Evolutionary conservation across 2,113 vertebrate genomes (phyloP), one percentile per base, ranked within the genome.

Genomic region (Seriola rivoliana): DNA sequence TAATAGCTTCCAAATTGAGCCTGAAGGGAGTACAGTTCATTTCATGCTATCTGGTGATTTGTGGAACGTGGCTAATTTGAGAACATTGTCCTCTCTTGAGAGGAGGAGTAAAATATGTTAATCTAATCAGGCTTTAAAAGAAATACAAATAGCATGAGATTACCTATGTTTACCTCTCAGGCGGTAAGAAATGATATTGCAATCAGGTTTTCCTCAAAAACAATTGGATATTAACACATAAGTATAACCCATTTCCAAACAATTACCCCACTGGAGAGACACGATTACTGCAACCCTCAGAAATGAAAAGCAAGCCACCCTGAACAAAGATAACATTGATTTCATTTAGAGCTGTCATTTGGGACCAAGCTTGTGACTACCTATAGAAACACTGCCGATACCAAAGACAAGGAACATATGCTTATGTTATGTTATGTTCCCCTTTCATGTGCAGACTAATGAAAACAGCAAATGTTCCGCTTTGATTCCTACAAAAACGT

Each of bases 401-500:
- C 74, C 32, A 46, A 58, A 82, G 13, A 80, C 57, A 40, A 67
- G 29, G 13, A 64, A 77, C 73, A 66, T 46, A 13, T 62, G 66
- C 36, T 74, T 23, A 50, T 5, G 42, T 77, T 75, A 52, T 48
- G 52, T 77, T 75, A 52, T 50, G 57, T 77, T 85, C 32, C 16
- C 65, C 23, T 76, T 85, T 87, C 55, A 88, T 78, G 64, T 83
- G 59, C 40, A 82, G 48, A 67, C 78, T 79, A 79, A 88, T 88
- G 64, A 82, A 86, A 88, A 85, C 75, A 58, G 29, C 11, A 57
- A 59, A 55, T 66, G 65, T 4, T 79, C 44, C 21, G 73, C 62
- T 89, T 88, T 89, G 83, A 93, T 91, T 85, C 23, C 54, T 29
- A 66, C 19, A 54, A 59, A 58, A 67, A 69, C 19, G 8, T 84